Evolutionary conservation across 2,113 vertebrate genomes (phyloP).

Genomic region (Caretta caretta): DNA sequence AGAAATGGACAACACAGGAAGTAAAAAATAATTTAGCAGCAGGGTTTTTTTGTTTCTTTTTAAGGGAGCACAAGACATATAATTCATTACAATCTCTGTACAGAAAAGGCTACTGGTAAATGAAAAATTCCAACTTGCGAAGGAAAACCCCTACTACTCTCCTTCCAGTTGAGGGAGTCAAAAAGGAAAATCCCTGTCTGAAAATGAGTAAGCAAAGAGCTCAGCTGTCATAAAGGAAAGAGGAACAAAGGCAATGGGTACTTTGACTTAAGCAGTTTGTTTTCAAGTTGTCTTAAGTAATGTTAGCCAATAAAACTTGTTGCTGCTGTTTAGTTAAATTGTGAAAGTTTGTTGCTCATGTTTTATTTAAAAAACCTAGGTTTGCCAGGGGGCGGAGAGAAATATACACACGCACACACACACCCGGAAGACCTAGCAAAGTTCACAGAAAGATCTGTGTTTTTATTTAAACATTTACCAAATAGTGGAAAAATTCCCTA

Average conservation of each 20-base stretch:
- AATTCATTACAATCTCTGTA: slow-evolving; percentile 4
- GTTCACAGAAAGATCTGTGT: not conserved
- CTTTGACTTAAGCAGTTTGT: slow-evolving; percentile 34
- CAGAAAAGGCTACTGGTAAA: not conserved
- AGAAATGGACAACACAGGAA: not conserved
- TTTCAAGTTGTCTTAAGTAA: slow-evolving; percentile 24
- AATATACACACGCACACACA: not conserved
- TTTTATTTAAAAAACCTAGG: not conserved
- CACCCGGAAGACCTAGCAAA: not conserved
- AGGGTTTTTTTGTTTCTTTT: not conserved
- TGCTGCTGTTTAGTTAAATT: not conserved
- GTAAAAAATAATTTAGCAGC: not conserved
- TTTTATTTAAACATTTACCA: too few species aligned
- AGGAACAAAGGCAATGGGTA: slow-evolving; percentile 44
- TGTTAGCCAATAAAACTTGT: not conserved
- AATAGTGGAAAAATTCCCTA: too few species aligned
- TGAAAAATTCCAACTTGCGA: slow-evolving; percentile 28
- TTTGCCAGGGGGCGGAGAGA: too few species aligned
- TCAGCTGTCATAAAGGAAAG: slow-evolving; percentile 33
- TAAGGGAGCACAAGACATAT: slow-evolving; percentile 23
- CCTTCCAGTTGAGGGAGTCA: slow-evolving; percentile 34
- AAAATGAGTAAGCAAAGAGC: slow-evolving; percentile 33
- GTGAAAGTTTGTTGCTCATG: not conserved
- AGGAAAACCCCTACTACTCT: slow-evolving; percentile 1
- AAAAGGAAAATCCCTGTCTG: slow-evolving; percentile 63